Percentiles rank a stretch among this genome's conserved stretches.
Evolutionary conservation across 2,888 invertebrate species (phyloP).

Genomic region (Hyppa rectilinea): DNA sequence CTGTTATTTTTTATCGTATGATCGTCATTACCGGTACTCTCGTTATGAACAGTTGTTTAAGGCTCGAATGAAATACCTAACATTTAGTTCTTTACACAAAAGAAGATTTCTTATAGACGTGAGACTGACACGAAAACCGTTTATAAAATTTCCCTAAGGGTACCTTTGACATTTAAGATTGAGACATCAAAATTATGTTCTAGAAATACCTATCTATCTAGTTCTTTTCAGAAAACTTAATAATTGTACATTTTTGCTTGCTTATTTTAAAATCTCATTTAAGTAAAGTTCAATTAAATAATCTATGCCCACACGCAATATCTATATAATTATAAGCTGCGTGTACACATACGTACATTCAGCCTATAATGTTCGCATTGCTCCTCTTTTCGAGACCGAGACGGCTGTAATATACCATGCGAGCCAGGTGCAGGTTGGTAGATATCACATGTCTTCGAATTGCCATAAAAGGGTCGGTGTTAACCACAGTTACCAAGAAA

Average conservation of each 20-base stretch:
- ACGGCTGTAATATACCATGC: no score
- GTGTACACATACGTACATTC: background rate
- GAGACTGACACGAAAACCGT: background rate
- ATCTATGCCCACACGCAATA: background rate
- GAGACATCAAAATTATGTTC: background rate
- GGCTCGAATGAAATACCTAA: background rate
- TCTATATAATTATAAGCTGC: background rate
- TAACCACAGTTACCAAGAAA: background rate
- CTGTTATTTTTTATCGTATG: conserved; percentile 35
- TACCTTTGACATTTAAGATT: background rate
- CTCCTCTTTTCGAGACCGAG: no score
- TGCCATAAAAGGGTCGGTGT: background rate
- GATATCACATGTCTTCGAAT: no score
- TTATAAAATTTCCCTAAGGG: background rate
- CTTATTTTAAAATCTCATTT: background rate
- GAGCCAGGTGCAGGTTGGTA: no score
- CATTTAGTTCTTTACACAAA: background rate
- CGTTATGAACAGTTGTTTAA: conserved; percentile 30
- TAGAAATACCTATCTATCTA: background rate
- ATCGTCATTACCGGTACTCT: conserved; percentile 20
- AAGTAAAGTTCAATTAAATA: background rate
- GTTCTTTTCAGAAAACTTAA: background rate
- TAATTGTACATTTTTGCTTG: no score
- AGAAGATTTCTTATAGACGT: background rate
- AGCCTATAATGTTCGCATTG: no score